These are phyloP conservation scores for Epizoanthus rinbou DNA, from an alignment of 92 coral and sea anemone species.

Conservation along the genomic window DNA sequence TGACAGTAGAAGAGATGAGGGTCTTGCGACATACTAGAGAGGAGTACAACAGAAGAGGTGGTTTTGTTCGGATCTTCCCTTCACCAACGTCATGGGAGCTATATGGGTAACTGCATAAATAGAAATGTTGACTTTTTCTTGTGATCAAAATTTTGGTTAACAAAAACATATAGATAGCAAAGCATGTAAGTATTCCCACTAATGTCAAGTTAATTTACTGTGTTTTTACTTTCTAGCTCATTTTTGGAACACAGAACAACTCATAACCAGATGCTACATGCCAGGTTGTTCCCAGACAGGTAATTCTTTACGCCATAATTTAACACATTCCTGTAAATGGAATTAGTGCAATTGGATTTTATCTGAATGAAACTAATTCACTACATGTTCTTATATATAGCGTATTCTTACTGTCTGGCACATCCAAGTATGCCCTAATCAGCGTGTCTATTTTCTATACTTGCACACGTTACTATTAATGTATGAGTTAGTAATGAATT, in stretches of 20 bases:
- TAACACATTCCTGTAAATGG: no score
- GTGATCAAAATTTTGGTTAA: not conserved
- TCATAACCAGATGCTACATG: slow-evolving; percentile 88
- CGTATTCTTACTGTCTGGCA: no score
- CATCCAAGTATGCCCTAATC: no score
- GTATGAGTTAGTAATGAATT: no score
- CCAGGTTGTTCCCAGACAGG: slow-evolving; percentile 93
- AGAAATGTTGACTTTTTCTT: not conserved
- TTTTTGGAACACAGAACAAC: slow-evolving; percentile 94
- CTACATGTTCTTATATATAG: no score
- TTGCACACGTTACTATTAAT: no score
- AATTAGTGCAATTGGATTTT: no score
- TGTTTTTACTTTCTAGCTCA: slow-evolving; percentile 55
- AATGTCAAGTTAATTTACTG: no score
- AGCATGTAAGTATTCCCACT: no score
- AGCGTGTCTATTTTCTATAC: no score
- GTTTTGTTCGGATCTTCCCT: slow-evolving; percentile 92
- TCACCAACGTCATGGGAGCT: slow-evolving; percentile 94
- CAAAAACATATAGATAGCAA: no score
- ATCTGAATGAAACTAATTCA: no score
- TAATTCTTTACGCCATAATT: slow-evolving; percentile 23
- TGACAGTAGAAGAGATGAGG: slow-evolving; percentile 85
- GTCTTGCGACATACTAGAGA: slow-evolving; percentile 84
- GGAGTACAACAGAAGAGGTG: slow-evolving; percentile 83
- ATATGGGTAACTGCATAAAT: slow-evolving; percentile 68